These are phyloP conservation scores for Urosaurus nigricauda DNA, from an alignment of 2,797 vertebrate species.

Conservation along the genomic window DNA sequence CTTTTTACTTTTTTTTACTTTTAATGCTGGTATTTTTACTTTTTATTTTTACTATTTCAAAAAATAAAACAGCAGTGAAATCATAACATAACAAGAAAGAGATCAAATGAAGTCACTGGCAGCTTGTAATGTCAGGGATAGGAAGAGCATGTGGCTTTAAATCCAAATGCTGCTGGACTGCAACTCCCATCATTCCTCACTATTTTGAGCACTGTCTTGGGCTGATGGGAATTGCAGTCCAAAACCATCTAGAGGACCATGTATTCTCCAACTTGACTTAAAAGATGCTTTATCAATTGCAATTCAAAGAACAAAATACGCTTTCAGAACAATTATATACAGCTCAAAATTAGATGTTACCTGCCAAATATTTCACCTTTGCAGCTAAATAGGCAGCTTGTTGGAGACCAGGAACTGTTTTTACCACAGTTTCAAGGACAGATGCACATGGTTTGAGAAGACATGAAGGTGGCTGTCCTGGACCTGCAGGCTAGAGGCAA, in stretches of 20 bases:
- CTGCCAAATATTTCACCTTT: slow-evolving; percentile 94
- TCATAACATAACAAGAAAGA: background rate
- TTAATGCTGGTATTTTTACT: background rate
- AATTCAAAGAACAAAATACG: background rate
- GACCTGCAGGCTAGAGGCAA: slow-evolving; percentile 83
- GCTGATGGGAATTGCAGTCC: background rate
- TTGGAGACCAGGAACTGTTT: slow-evolving; percentile 90
- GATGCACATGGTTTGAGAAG: slow-evolving; percentile 89
- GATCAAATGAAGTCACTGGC: background rate
- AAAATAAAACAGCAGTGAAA: background rate
- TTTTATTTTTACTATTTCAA: background rate
- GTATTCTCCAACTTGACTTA: background rate
- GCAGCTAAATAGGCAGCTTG: slow-evolving; percentile 90
- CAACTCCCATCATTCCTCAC: background rate
- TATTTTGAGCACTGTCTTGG: background rate
- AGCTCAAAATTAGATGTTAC: slow-evolving; percentile 74
- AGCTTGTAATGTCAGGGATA: background rate
- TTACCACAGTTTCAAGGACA: slow-evolving; percentile 91
- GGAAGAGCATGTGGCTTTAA: background rate
- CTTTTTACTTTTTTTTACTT: background rate
- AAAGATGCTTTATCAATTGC: background rate
- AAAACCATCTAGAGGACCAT: background rate
- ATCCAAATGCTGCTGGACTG: background rate
- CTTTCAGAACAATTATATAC: background rate
- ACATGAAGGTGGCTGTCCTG: slow-evolving; percentile 86